Evolutionary conservation across 2,888 invertebrate species (phyloP).

Genomic region (Diplolepis rosae): DNA sequence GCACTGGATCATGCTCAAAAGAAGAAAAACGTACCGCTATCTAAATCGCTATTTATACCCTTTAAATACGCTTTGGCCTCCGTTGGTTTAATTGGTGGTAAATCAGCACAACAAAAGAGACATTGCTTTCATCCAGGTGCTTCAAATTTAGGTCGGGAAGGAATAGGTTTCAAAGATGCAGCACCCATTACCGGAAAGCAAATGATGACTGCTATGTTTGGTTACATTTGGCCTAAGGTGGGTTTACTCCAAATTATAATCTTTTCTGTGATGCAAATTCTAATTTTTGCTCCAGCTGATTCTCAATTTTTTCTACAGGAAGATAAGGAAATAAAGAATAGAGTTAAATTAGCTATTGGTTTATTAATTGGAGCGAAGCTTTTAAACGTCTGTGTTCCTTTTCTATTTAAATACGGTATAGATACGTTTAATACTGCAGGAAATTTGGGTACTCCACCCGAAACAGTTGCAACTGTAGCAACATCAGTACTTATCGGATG

Average conservation of each 20-base stretch:
- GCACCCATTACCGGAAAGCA: slow-evolving; percentile 80
- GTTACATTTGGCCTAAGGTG: slow-evolving; percentile 96
- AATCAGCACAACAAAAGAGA: slow-evolving; percentile 77
- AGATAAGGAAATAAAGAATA: slow-evolving; percentile 81
- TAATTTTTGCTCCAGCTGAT: no score
- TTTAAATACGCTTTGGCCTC: slow-evolving; percentile 62
- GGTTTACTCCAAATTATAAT: background rate
- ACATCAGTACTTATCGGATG: slow-evolving; percentile 91
- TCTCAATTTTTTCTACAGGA: slow-evolving; percentile 75
- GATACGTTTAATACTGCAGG: slow-evolving; percentile 87
- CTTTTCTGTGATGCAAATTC: no score
- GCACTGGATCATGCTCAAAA: slow-evolving; percentile 68
- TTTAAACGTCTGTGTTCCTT: slow-evolving; percentile 94
- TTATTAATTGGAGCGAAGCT: slow-evolving; percentile 89
- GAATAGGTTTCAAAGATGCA: slow-evolving; percentile 78
- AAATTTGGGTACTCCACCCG: slow-evolving; percentile 86
- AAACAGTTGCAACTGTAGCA: slow-evolving; percentile 85
- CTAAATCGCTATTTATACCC: slow-evolving; percentile 65
- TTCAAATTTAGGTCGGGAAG: slow-evolving; percentile 80
- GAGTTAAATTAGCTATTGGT: slow-evolving; percentile 89
- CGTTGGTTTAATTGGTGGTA: slow-evolving; percentile 65
- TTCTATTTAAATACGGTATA: slow-evolving; percentile 94
- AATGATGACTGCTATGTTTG: slow-evolving; percentile 91
- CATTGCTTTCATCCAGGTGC: slow-evolving; percentile 95
- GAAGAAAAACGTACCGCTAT: slow-evolving; percentile 67